Evolutionary conservation across 2,797 vertebrate genomes (phyloP).

Genomic region (Poeciliopsis presidionis): DNA sequence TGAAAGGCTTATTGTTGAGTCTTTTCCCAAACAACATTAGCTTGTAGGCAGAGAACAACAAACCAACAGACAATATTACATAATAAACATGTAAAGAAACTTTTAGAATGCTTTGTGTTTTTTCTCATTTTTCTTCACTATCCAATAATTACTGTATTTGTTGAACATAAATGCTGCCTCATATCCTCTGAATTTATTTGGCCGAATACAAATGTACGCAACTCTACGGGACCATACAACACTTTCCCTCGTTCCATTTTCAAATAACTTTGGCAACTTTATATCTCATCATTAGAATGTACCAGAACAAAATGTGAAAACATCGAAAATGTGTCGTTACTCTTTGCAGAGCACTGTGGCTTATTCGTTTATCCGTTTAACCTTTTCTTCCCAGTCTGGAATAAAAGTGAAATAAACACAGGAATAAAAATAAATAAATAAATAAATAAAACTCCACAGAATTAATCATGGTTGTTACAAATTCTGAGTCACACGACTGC

Average conservation of each 20-base stretch:
- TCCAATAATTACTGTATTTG: too few relatives aligned
- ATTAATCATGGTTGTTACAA: constrained; percentile 39
- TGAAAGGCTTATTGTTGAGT: not conserved
- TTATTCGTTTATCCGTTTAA: not conserved
- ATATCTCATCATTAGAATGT: not conserved
- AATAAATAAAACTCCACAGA: constrained; percentile 3
- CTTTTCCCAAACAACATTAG: too few relatives aligned
- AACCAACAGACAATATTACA: too few relatives aligned
- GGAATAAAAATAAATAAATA: not conserved
- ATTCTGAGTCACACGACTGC: constrained; percentile 39
- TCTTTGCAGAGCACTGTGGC: not conserved
- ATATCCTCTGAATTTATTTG: too few relatives aligned
- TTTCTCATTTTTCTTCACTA: too few relatives aligned
- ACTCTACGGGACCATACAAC: too few relatives aligned
- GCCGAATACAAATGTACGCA: not conserved
- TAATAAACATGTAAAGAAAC: too few relatives aligned
- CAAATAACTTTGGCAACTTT: not conserved
- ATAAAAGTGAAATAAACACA: constrained; percentile 19
- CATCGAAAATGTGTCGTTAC: not conserved
- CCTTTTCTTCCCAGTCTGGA: not conserved
- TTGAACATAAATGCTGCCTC: too few relatives aligned
- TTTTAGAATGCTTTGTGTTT: too few relatives aligned
- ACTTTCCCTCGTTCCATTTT: not conserved
- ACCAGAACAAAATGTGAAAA: not conserved
- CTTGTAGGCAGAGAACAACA: too few relatives aligned